Conservation (phyloP, 2,797 vertebrate genomes). For the Acridotheres tristis region DNA sequence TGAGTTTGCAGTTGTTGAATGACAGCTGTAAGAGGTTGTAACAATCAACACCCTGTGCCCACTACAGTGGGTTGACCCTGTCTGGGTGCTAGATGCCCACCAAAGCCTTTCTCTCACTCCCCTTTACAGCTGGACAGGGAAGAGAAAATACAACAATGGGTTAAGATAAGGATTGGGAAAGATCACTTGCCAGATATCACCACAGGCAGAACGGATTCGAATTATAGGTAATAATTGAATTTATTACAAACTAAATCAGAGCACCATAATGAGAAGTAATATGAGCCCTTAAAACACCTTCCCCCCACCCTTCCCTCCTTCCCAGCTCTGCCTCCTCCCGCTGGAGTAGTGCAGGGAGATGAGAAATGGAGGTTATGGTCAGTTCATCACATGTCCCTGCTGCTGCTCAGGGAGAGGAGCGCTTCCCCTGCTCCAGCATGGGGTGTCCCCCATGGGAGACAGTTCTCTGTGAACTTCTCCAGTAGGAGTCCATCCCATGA, state of each 20-base stretch:
- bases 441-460: neutral
- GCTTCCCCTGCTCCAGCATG: neutral
- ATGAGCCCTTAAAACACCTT: neutral
- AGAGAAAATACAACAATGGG: neutral
- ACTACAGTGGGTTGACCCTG: neutral
- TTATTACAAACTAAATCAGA: neutral
- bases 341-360: fast-evolving
- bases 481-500: neutral
- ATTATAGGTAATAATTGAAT: neutral
- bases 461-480: neutral
- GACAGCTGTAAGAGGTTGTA: neutral
- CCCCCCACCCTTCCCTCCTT: neutral
- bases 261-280: neutral
- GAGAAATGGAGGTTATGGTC: too few species aligned
- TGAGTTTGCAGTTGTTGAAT: neutral
- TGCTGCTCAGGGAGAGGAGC: neutral
- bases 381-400: neutral
- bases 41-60: neutral
- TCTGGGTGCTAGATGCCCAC: neutral
- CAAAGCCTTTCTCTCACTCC: neutral
- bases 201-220: neutral
- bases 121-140: neutral
- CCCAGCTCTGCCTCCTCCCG: neutral
- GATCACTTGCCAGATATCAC: neutral
- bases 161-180: neutral